These are phyloP conservation scores for Calcarius lapponicus DNA, from an alignment of 2,797 vertebrate species.

Conservation along the genomic window DNA sequence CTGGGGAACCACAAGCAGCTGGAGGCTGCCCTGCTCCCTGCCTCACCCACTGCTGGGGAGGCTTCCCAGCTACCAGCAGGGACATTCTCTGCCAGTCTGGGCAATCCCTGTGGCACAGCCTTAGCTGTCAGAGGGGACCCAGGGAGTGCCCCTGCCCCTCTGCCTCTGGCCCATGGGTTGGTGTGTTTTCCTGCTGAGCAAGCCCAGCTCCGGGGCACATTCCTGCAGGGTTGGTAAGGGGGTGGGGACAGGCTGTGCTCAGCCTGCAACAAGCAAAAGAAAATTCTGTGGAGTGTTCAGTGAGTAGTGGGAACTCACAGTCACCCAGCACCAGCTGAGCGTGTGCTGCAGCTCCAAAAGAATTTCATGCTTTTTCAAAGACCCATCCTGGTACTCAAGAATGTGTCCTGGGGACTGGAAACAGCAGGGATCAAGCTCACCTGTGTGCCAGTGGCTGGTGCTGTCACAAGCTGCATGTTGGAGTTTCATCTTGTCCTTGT, in stretches of 20 bases:
- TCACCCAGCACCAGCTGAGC: not conserved
- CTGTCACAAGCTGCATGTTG: not conserved
- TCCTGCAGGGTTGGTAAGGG: not conserved
- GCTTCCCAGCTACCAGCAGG: not conserved
- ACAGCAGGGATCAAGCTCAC: not conserved
- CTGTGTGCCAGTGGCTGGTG: not conserved
- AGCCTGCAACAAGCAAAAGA: not conserved
- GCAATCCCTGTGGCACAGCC: not conserved
- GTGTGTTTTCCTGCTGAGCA: not conserved
- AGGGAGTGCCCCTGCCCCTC: not conserved
- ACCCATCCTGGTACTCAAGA: not conserved
- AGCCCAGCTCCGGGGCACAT: not conserved
- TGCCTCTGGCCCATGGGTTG: fast-evolving
- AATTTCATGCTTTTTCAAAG: not conserved
- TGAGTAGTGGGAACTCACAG: not conserved
- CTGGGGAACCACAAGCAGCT: not conserved
- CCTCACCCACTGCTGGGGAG: fast-evolving
- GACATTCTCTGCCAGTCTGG: not conserved
- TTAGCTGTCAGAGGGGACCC: not conserved
- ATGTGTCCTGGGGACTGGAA: not conserved
- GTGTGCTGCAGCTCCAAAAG: fast-evolving
- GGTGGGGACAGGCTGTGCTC: not conserved
- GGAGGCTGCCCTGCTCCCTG: not conserved
- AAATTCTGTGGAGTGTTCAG: not conserved
- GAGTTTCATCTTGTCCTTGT: not conserved